Evolutionary conservation across 2,113 vertebrate species (phyloP).

Genomic region (Choloepus hoffmanni): DNA sequence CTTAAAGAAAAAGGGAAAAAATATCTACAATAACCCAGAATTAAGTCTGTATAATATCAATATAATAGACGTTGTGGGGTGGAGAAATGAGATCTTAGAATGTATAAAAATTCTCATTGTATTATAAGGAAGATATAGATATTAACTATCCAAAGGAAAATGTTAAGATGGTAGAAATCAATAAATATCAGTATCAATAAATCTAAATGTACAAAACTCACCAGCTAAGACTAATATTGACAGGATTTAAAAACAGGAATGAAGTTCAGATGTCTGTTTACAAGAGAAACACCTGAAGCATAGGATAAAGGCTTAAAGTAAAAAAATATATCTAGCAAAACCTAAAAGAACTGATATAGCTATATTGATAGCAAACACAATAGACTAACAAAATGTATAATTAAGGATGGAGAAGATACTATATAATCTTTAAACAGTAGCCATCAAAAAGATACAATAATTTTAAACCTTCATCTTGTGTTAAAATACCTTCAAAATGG

Average conservation of each 20-base stretch:
- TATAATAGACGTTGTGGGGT: not conserved
- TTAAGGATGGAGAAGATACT: not conserved
- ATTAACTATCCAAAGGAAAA: not conserved
- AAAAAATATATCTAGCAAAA: not conserved
- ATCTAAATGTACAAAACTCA: not conserved
- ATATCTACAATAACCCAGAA: not conserved
- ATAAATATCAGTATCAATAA: not conserved
- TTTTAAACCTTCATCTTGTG: not conserved
- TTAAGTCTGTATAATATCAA: not conserved
- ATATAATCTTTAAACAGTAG: not conserved
- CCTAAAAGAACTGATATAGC: not conserved
- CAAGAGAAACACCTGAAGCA: not conserved
- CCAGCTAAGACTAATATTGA: not conserved
- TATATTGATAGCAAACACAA: not conserved
- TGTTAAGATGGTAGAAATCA: not conserved
- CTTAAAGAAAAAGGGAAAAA: not conserved
- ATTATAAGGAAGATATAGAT: not conserved
- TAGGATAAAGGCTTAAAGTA: not conserved
- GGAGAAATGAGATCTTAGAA: not conserved
- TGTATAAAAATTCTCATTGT: not conserved
- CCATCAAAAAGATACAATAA: not conserved
- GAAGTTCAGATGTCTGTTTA: not conserved
- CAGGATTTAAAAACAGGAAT: not conserved
- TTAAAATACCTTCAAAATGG: not conserved
- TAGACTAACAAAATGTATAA: not conserved